Evolutionary conservation across 2,113 vertebrate genomes (phyloP).

Genomic region (Xenopus borealis): DNA sequence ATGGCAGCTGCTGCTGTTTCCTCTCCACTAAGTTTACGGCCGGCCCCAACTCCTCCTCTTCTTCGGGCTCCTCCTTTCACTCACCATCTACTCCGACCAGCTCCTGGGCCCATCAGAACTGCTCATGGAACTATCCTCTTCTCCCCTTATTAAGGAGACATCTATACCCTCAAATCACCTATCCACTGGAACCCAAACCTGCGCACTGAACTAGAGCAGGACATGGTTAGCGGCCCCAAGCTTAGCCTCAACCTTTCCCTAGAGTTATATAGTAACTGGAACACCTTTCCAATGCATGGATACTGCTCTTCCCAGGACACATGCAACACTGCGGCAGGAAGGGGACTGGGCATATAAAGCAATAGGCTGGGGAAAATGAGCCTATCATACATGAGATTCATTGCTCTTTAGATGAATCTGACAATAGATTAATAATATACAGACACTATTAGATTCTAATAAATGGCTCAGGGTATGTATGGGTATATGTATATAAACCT

Average conservation of each 20-base stretch:
- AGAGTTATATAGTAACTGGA: slow-evolving; percentile 37
- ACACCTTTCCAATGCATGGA: slow-evolving; percentile 25
- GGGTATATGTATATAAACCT: slow-evolving; percentile 19
- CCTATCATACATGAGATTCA: neutral
- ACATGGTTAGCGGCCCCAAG: slow-evolving; percentile 25
- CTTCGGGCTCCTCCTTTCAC: slow-evolving; percentile 81
- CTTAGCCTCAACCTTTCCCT: slow-evolving; percentile 22
- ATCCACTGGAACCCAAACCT: slow-evolving; percentile 41
- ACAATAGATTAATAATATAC: neutral
- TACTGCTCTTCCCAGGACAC: slow-evolving; percentile 14
- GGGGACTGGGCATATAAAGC: neutral
- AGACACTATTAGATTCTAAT: slow-evolving; percentile 2
- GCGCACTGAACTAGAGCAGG: slow-evolving; percentile 25
- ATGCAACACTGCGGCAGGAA: neutral
- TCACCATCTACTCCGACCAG: slow-evolving; percentile 82
- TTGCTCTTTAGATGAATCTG: slow-evolving; percentile 1
- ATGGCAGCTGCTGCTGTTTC: slow-evolving; percentile 83
- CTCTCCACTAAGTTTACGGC: slow-evolving; percentile 75
- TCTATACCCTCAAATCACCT: slow-evolving; percentile 16
- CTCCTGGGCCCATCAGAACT: slow-evolving; percentile 86
- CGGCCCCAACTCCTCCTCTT: slow-evolving; percentile 70
- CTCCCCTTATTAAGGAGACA: slow-evolving; percentile 80
- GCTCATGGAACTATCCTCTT: slow-evolving; percentile 89
- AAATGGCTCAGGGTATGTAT: slow-evolving; percentile 22
- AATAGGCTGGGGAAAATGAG: slow-evolving; percentile 6